Percentiles rank a stretch among this genome's conserved stretches.
These are phyloP conservation scores for Triplophysa dalaica DNA, from an alignment of 2,113 vertebrate genomes.

Conservation along the genomic window DNA sequence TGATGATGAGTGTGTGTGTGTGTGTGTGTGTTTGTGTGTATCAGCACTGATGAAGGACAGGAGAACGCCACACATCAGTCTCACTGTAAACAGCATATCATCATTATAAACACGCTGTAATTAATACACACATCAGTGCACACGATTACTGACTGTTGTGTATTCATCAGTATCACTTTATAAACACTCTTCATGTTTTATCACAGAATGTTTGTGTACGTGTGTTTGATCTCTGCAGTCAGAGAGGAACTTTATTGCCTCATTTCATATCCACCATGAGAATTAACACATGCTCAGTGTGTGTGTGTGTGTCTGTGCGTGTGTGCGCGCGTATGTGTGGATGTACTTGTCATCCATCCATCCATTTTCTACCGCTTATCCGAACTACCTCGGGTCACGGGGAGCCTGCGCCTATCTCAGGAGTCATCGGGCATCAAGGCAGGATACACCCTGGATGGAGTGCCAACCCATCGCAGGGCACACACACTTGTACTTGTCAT, in stretches of 20 bases:
- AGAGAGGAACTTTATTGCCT: slow-evolving; percentile 27
- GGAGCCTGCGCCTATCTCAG: too few species aligned
- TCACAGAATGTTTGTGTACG: slow-evolving; percentile 8
- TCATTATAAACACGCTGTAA: slow-evolving; percentile 29
- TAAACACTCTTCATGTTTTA: neutral
- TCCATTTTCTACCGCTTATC: too few species aligned
- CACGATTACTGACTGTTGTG: neutral
- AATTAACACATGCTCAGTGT: slow-evolving; percentile 26
- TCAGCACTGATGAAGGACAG: slow-evolving; percentile 17
- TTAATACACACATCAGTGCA: neutral
- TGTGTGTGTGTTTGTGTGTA: slow-evolving; percentile 26
- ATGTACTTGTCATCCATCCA: neutral
- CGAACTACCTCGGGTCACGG: too few species aligned
- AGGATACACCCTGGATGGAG: too few species aligned
- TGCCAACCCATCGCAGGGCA: too few species aligned
- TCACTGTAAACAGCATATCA: slow-evolving; percentile 36
- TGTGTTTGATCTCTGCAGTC: slow-evolving; percentile 23
- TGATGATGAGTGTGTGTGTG: slow-evolving; percentile 36
- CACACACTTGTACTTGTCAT: neutral
- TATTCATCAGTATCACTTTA: too few species aligned
- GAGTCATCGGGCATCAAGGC: too few species aligned
- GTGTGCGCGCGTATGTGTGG: neutral
- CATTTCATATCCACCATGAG: slow-evolving; percentile 35
- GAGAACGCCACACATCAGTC: slow-evolving; percentile 40
- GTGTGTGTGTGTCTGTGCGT: neutral